A percentile compares a stretch with the other conserved stretches of the same genome.
phyloP scores from a whole-genome alignment of 2,113 vertebrate species.

The Sylvietta virens region DNA sequence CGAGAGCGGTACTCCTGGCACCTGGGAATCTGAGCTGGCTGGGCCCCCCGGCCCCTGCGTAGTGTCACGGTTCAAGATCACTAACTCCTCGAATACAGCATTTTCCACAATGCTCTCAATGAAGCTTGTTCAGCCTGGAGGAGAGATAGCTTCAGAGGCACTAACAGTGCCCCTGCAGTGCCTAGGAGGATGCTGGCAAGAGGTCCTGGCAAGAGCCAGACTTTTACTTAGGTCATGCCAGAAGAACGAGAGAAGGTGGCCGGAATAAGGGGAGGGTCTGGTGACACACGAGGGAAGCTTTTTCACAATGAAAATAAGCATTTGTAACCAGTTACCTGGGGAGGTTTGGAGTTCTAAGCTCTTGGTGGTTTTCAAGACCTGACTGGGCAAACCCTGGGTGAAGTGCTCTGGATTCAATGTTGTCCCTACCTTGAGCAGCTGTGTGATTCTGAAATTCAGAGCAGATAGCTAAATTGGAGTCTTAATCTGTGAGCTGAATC shows the following conservation, averaged over 20 bases:
- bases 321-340: neutral
- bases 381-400: neutral
- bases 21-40: too few relatives aligned
- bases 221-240: neutral
- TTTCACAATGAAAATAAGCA: neutral
- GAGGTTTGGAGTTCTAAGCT: neutral
- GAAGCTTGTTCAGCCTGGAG: neutral
- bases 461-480: neutral
- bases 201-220: fast-evolving
- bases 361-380: neutral
- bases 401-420: neutral
- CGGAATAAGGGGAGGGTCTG: neutral
- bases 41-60: too few relatives aligned
- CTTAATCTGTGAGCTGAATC: neutral
- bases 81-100: neutral
- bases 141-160: neutral
- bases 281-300: neutral
- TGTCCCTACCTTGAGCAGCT: neutral
- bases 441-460: neutral
- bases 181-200: neutral
- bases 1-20: too few relatives aligned
- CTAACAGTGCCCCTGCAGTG: neutral
- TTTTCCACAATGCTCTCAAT: neutral
- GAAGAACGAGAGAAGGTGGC: neutral
- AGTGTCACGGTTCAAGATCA: too few relatives aligned